A percentile compares a stretch with the other conserved stretches of the same genome.
phyloP scores from a whole-genome alignment of 2,113 vertebrate species.

The Chlamydotis undulata region DNA sequence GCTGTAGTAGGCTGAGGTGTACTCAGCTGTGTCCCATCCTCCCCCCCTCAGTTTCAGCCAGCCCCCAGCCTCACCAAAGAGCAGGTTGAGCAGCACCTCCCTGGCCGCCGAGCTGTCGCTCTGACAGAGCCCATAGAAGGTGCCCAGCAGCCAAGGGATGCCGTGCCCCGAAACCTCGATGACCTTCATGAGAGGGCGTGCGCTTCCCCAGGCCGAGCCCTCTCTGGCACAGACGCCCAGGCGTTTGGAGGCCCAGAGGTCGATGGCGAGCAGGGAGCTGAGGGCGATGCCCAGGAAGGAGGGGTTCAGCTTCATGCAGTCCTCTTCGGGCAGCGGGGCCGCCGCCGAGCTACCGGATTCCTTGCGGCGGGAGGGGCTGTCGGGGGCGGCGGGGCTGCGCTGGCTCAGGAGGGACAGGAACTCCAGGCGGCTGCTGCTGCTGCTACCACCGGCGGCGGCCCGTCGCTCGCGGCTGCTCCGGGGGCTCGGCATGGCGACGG shows the following conservation, averaged over 20 bases:
- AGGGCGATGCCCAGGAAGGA: conserved; percentile 90
- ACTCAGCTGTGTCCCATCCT: not conserved
- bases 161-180: conserved; percentile 95
- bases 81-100: conserved; percentile 93
- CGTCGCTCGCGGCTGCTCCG: conserved; percentile 66
- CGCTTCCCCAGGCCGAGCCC: conserved; percentile 90
- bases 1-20: not conserved
- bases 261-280: conserved; percentile 91
- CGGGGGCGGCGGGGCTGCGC: conserved; percentile 77
- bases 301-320: conserved; percentile 91
- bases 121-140: conserved; percentile 86
- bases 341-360: conserved; percentile 72
- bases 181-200: conserved; percentile 91
- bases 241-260: conserved; percentile 94
- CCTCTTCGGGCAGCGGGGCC: conserved; percentile 83
- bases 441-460: not conserved
- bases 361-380: conserved; percentile 85
- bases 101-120: conserved; percentile 89
- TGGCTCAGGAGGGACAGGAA: conserved; percentile 82
- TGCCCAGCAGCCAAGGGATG: conserved; percentile 90
- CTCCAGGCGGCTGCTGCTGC: conserved; percentile 79
- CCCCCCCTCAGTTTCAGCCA: not conserved
- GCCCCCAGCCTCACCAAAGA: conserved; percentile 83
- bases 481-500: conserved; percentile 69
- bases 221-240: conserved; percentile 93